A percentile compares a stretch with the other conserved stretches of the same genome.
Conservation (phyloP, 2,797 vertebrate species). For the Cryptoprocta ferox region DNA sequence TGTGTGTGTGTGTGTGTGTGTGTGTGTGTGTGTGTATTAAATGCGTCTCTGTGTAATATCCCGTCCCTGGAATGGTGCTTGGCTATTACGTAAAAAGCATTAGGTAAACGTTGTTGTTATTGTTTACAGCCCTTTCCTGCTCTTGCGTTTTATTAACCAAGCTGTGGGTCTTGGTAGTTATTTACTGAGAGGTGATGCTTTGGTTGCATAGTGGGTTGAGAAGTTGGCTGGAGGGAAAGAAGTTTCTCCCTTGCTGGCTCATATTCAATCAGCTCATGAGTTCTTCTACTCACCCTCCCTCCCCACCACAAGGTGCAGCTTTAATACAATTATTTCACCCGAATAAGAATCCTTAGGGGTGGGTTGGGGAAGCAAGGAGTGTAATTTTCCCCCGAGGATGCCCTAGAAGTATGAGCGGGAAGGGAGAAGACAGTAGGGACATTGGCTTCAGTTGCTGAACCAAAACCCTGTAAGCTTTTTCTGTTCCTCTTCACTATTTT, state of each 20-base stretch:
- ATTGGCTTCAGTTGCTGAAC: background rate
- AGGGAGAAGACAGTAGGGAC: background rate
- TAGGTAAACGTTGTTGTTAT: background rate
- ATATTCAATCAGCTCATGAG: background rate
- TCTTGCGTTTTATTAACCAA: background rate
- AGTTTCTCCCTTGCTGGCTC: background rate
- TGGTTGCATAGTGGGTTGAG: background rate
- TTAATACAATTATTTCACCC: background rate
- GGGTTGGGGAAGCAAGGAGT: background rate
- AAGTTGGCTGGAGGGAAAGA: background rate
- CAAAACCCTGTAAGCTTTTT: background rate
- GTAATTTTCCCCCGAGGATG: background rate
- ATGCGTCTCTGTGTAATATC: background rate
- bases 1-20: background rate
- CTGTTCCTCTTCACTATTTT: slow-evolving; percentile 44
- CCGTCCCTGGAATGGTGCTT: background rate
- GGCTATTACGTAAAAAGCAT: background rate
- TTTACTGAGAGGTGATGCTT: background rate
- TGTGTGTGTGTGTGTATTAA: background rate
- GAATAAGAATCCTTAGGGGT: background rate
- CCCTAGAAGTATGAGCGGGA: background rate
- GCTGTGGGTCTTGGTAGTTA: background rate
- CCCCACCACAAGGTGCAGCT: background rate
- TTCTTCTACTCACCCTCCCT: background rate
- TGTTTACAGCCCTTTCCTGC: background rate